Conservation (phyloP, 2,797 vertebrate genomes). For the Scomberomorus guttatus region DNA sequence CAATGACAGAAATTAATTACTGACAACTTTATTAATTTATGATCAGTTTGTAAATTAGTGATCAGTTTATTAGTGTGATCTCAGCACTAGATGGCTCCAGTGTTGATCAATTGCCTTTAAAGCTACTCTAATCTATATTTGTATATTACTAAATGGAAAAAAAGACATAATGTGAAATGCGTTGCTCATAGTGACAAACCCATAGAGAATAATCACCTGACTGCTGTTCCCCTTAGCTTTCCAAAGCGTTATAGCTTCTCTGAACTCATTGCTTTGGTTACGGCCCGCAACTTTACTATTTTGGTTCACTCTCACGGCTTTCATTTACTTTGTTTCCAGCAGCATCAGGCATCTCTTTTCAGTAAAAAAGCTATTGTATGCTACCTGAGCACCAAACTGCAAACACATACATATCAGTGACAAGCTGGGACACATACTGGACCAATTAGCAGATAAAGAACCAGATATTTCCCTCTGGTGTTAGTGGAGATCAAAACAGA, state of each 20-base stretch:
- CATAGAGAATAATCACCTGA: neutral
- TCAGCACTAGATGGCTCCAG: constrained; percentile 7
- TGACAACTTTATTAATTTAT: constrained; percentile 14
- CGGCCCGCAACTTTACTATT: neutral
- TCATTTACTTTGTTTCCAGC: no score
- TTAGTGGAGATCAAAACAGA: neutral
- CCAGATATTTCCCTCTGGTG: no score
- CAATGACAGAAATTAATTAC: constrained; percentile 16
- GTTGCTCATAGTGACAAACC: neutral
- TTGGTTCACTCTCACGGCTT: no score
- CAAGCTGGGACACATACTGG: no score
- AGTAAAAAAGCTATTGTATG: no score
- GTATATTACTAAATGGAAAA: neutral
- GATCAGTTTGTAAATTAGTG: constrained; percentile 35
- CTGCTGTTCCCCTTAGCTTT: neutral
- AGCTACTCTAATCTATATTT: constrained; percentile 5
- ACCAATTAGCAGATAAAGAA: neutral
- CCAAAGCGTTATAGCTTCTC: neutral
- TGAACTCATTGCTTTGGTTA: neutral
- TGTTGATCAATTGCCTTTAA: constrained; percentile 7
- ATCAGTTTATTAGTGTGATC: constrained; percentile 16
- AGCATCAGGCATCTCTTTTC: no score
- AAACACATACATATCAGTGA: no score
- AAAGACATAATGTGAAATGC: neutral
- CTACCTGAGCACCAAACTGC: no score